A percentile compares a stretch with the other conserved stretches of the same genome.
phyloP scores from a whole-genome alignment of 1,140 invertebrate genomes.

The Sinella curviseta region DNA sequence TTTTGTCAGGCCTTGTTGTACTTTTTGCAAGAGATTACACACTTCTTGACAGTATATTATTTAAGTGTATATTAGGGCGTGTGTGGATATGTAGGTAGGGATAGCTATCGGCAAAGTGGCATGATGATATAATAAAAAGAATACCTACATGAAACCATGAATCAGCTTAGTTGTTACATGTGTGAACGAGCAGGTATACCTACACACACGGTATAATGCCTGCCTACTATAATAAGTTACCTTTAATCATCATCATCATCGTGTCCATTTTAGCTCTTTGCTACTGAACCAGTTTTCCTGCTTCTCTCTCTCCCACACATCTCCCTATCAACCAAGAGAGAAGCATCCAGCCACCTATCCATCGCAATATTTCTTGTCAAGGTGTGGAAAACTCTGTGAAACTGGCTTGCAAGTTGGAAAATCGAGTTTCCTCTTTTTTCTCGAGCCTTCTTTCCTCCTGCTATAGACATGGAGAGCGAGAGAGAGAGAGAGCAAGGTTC shows the following conservation, averaged over 20 bases:
- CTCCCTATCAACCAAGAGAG: neutral
- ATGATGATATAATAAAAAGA: too few species aligned
- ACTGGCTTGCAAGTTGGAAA: neutral
- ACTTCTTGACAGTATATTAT: too few species aligned
- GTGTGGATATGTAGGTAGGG: too few species aligned
- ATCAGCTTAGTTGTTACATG: too few species aligned
- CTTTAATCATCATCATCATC: conserved; percentile 15
- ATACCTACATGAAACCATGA: too few species aligned
- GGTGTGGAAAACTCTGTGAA: neutral
- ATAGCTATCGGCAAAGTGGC: too few species aligned
- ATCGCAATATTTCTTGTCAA: conserved; percentile 9
- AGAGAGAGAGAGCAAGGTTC: neutral
- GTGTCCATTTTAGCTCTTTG: neutral
- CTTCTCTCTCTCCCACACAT: too few species aligned
- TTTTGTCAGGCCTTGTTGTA: too few species aligned
- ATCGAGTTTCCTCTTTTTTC: neutral
- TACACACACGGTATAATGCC: too few species aligned
- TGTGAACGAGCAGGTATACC: neutral
- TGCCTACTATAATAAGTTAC: conserved; percentile 23
- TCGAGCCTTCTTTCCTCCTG: neutral
- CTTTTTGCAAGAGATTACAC: too few species aligned
- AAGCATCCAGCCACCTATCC: neutral
- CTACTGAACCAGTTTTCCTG: too few species aligned
- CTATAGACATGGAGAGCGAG: neutral
- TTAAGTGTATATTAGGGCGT: too few species aligned